These are phyloP conservation scores for Melanotaenia boesemani DNA, from an alignment of 2,797 vertebrate genomes.

Conservation along the genomic window DNA sequence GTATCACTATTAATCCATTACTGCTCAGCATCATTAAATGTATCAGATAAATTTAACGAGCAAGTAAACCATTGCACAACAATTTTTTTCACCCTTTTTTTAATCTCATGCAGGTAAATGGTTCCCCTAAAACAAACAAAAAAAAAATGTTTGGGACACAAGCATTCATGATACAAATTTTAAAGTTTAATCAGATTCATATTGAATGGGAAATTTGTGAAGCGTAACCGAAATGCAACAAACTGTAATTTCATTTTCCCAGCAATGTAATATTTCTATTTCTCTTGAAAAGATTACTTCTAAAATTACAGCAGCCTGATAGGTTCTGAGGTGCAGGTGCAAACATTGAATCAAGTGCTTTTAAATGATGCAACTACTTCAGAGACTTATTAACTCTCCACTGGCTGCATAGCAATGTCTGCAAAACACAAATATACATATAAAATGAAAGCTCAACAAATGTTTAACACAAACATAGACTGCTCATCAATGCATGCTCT, in stretches of 20 bases:
- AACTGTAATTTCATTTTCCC: background rate
- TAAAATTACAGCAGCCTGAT: constrained; percentile 16
- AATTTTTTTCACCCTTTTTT: background rate
- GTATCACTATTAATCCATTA: background rate
- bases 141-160: too few species aligned
- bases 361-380: constrained; percentile 59
- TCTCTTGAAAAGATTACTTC: constrained; percentile 1
- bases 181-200: background rate
- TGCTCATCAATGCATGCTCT: background rate
- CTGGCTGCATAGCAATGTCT: constrained; percentile 36
- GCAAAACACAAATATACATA: background rate
- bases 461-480: background rate
- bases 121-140: background rate
- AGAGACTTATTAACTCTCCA: constrained; percentile 29
- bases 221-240: background rate
- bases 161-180: background rate
- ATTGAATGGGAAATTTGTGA: background rate
- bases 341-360: constrained; percentile 39
- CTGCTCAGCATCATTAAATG: background rate
- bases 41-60: background rate
- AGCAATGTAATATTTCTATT: constrained; percentile 1
- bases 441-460: too few species aligned
- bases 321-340: constrained; percentile 20
- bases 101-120: background rate
- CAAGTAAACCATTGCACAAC: background rate